Base-by-base conservation (phyloP, 2,888 invertebrate genomes). In the Palloptera scutellata region DNA sequence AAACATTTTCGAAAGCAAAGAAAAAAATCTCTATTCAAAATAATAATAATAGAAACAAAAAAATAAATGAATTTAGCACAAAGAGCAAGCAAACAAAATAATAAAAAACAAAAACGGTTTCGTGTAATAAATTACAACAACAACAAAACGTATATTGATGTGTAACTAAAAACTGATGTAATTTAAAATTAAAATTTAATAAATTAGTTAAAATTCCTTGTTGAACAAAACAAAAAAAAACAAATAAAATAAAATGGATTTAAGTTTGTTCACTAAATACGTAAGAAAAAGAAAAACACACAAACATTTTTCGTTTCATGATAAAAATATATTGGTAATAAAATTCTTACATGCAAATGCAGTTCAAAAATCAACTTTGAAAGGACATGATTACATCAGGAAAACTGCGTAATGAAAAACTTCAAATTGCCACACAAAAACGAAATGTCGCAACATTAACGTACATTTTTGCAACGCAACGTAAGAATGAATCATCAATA, bases 161-260 rank as follows among this genome's bases (percentile, higher is more conserved):
- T 45, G 54, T 43, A 30, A 61, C 66, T 52, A 61, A 52, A 58
- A 58, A 59, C 12, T 40, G 3, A 52, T 15, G 53, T 42, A 57
- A 61, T 68, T 66, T 64, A 66, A 72, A 59, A 59, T 9, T 40
- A 59, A 42, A 59, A n/a, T 41, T 8, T 40, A 55, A 6, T 10
- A 57, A 57, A 57, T 57, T 3, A 57, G 11, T 11, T 17, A 30
- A 57, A 57, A 57, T 57, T 11, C 11, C 17, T 19, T 59, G 20
- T 41, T 41, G 41, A 17, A 58, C 13, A 58, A 53, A 9, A 53
- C 9, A 53, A 53, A 12, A 53, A 12, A 53, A 43, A 43, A 43
- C 12, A 43, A 53, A 15, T 19, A 54, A 54, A 54, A 55, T 12
- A 55, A 55, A 55, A 20, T 55, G 11, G 12, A 55, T 20, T 55